phyloP scores from a whole-genome alignment of 1,140 invertebrate genomes.

The Drosophila punjabiensis region DNA sequence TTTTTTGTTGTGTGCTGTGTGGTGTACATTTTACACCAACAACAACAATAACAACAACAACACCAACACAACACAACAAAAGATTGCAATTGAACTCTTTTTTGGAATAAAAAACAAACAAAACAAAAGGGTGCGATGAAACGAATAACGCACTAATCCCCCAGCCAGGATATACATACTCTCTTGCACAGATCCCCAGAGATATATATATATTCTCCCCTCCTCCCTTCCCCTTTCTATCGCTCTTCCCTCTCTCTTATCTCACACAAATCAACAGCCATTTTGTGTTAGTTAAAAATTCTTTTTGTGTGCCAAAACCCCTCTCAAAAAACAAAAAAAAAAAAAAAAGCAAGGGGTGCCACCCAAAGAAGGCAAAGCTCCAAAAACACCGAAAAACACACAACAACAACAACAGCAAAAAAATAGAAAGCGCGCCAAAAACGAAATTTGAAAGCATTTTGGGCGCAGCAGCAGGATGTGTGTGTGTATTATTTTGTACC shows the following conservation, averaged over 20 bases:
- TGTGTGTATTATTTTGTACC: slow-evolving; percentile 13
- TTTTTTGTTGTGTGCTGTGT: slow-evolving; percentile 6
- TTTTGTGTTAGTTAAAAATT: slow-evolving; percentile 83
- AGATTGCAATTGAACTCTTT: slow-evolving; percentile 71
- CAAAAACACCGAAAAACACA: too few species aligned
- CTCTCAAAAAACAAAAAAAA: slow-evolving; percentile 20
- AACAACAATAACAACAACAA: background rate
- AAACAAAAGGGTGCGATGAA: slow-evolving; percentile 24
- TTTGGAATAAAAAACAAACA: slow-evolving; percentile 17
- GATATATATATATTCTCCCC: slow-evolving; percentile 6
- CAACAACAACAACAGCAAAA: slow-evolving; percentile 1
- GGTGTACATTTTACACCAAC: slow-evolving; percentile 13
- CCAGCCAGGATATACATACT: slow-evolving; percentile 25
- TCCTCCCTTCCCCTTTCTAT: background rate
- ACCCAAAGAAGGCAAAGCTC: slow-evolving; percentile 26
- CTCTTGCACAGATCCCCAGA: slow-evolving; percentile 4
- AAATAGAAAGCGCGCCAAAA: slow-evolving; percentile 54
- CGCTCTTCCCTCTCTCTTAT: background rate
- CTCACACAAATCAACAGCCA: slow-evolving; percentile 70
- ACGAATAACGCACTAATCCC: slow-evolving; percentile 56
- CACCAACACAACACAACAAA: slow-evolving; percentile 21
- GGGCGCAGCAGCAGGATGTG: background rate
- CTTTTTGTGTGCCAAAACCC: slow-evolving; percentile 65
- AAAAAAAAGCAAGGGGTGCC: slow-evolving; percentile 11
- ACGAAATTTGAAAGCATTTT: slow-evolving; percentile 72